Evolutionary conservation across 1,140 invertebrate species (phyloP).

Genomic region (Monochamus saltuarius): DNA sequence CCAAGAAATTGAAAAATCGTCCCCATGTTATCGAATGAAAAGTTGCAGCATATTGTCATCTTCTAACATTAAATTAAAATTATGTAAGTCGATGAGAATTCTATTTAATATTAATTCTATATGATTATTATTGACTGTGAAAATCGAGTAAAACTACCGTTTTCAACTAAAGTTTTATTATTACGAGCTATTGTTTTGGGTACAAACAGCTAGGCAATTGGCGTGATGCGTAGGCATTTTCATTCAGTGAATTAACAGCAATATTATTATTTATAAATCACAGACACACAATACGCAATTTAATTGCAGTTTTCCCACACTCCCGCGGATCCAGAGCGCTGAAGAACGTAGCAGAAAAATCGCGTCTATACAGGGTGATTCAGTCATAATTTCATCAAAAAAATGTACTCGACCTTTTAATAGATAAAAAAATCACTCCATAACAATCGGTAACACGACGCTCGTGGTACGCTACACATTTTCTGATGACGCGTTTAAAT

Average conservation of each 20-base stretch:
- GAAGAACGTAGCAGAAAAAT: no score
- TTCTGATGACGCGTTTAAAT: no score
- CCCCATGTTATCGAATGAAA: no score
- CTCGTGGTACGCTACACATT: no score
- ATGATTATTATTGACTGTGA: conserved; percentile 10
- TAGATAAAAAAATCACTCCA: no score
- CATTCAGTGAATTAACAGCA: conserved; percentile 10
- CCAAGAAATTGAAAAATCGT: no score
- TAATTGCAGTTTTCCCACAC: conserved; percentile 1
- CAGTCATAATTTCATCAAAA: no score
- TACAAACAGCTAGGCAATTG: background rate
- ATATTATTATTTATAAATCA: conserved; percentile 1
- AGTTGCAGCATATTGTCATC: background rate
- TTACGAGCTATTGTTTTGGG: conserved; percentile 12
- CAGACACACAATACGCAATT: conserved; percentile 1
- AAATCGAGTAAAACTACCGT: conserved; percentile 6
- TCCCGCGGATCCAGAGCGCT: no score
- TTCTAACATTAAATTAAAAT: conserved; percentile 1
- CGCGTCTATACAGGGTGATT: no score
- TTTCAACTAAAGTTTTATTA: background rate
- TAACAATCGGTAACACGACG: no score
- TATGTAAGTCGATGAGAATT: conserved; percentile 5
- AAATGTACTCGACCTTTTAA: no score
- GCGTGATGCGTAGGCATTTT: conserved; percentile 3
- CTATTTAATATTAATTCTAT: conserved; percentile 7